Conservation (phyloP, 2,888 invertebrate genomes). For the Pachymerium ferrugineum region DNA sequence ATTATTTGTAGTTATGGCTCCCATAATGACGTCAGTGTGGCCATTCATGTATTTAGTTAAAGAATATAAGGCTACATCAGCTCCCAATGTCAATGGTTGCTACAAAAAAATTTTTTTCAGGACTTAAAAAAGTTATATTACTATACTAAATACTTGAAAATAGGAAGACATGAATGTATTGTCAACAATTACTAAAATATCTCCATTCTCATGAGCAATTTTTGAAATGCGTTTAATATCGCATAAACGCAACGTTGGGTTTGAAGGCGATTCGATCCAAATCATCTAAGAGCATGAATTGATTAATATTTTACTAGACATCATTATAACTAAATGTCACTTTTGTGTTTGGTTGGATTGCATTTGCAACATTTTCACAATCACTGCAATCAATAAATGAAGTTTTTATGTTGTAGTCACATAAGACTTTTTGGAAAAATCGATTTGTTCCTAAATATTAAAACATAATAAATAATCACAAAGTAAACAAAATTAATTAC, state of each 20-base stretch:
- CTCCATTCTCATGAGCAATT: constrained; percentile 54
- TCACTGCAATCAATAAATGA: constrained; percentile 73
- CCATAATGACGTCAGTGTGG: constrained; percentile 96
- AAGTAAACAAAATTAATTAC: background rate
- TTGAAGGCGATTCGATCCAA: constrained; percentile 96
- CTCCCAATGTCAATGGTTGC: constrained; percentile 82
- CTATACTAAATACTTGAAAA: constrained; percentile 56
- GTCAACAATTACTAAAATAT: constrained; percentile 67
- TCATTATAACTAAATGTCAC: constrained; percentile 49
- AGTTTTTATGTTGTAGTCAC: constrained; percentile 65
- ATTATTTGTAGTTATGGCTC: constrained; percentile 70
- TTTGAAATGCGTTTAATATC: constrained; percentile 71
- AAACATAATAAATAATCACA: constrained; percentile 34
- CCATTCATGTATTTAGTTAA: constrained; percentile 98
- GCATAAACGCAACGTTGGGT: constrained; percentile 82
- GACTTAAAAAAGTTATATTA: background rate
- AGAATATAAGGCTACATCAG: constrained; percentile 86
- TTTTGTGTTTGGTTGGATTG: constrained; percentile 77
- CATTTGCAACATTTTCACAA: constrained; percentile 58
- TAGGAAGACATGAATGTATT: constrained; percentile 91
- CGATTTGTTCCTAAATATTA: constrained; percentile 60
- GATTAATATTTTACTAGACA: background rate
- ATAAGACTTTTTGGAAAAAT: constrained; percentile 56
- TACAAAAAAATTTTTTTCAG: too few relatives aligned
- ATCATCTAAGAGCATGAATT: constrained; percentile 51